A percentile compares a stretch with the other conserved stretches of the same genome.
phyloP scores from a whole-genome alignment of 1,140 invertebrate genomes.

The Drosophila biarmipes region DNA sequence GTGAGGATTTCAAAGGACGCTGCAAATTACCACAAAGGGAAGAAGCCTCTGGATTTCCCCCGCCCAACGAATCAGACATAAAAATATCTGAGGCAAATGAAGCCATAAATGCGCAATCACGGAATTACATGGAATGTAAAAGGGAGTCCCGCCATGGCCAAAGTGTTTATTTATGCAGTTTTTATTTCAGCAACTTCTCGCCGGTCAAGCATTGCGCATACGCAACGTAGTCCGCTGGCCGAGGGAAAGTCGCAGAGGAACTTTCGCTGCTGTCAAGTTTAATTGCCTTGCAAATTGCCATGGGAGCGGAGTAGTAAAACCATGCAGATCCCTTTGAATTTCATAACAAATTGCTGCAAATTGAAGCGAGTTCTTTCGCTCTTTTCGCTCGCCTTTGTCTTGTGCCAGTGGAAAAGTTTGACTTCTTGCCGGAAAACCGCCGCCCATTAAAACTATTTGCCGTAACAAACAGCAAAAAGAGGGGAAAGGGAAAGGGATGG shows the following conservation, averaged over 20 bases:
- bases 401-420: slow-evolving; percentile 42
- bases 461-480: slow-evolving; percentile 63
- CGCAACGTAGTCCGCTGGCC: slow-evolving; percentile 37
- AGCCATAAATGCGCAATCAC: slow-evolving; percentile 84
- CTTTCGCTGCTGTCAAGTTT: slow-evolving; percentile 65
- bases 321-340: slow-evolving; percentile 51
- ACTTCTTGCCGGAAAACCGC: slow-evolving; percentile 59
- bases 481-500: slow-evolving; percentile 6
- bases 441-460: slow-evolving; percentile 80
- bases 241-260: slow-evolving; percentile 13
- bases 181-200: slow-evolving; percentile 31
- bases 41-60: not conserved
- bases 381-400: slow-evolving; percentile 25
- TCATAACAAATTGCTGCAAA: slow-evolving; percentile 75
- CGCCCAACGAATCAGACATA: slow-evolving; percentile 61
- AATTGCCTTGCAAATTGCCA: slow-evolving; percentile 78
- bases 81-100: slow-evolving; percentile 75
- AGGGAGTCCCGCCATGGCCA: slow-evolving; percentile 14
- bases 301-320: slow-evolving; percentile 13
- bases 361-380: slow-evolving; percentile 20
- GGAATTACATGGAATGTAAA: slow-evolving; percentile 69
- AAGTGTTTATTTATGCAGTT: slow-evolving; percentile 81
- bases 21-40: slow-evolving; percentile 68
- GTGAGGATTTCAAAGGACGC: slow-evolving; percentile 58
- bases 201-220: slow-evolving; percentile 52